phyloP scores from a whole-genome alignment of 2,797 vertebrate species.

The Telmatherina bonti region DNA sequence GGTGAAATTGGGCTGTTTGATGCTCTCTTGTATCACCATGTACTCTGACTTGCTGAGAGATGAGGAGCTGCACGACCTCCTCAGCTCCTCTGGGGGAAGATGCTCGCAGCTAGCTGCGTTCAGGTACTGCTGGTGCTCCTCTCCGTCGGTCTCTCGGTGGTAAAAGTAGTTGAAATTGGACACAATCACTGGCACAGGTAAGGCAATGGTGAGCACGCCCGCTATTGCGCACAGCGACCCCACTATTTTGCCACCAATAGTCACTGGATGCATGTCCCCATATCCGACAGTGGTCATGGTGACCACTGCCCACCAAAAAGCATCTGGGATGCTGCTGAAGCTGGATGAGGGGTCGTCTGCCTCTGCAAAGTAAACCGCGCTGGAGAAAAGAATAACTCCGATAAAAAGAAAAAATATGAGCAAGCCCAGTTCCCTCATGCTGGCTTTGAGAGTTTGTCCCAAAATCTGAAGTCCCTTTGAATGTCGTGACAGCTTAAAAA shows the following conservation, averaged over 20 bases:
- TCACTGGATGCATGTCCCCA: conserved; percentile 98
- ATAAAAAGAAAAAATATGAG: conserved; percentile 99
- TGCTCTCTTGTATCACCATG: conserved; percentile 93
- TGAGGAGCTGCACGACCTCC: conserved; percentile 91
- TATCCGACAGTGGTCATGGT: conserved; percentile 99
- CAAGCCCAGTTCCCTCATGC: conserved; percentile 95
- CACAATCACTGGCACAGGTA: conserved; percentile 97
- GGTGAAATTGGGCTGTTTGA: conserved; percentile 89
- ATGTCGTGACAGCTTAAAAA: conserved; percentile 98
- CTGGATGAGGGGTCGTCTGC: conserved; percentile 95
- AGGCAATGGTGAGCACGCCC: conserved; percentile 95
- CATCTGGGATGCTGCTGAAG: conserved; percentile 97
- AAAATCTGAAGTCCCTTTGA: conserved; percentile 98
- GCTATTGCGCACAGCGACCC: conserved; percentile 97
- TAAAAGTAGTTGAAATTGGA: conserved; percentile 99
- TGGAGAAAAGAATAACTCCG: conserved; percentile 98
- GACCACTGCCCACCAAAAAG: conserved; percentile 99
- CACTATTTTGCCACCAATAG: conserved; percentile 97
- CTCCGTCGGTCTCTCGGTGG: conserved; percentile 96
- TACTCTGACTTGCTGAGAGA: conserved; percentile 95
- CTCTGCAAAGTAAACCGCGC: conserved; percentile 97
- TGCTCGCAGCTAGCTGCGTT: conserved; percentile 93
- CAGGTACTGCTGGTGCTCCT: conserved; percentile 93
- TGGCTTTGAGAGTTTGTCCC: conserved; percentile 97
- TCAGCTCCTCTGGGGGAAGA: conserved; percentile 89